A percentile compares a stretch with the other conserved stretches of the same genome.
Conservation (phyloP, 2,797 vertebrate genomes). For the Aulostomus chinensis region DNA sequence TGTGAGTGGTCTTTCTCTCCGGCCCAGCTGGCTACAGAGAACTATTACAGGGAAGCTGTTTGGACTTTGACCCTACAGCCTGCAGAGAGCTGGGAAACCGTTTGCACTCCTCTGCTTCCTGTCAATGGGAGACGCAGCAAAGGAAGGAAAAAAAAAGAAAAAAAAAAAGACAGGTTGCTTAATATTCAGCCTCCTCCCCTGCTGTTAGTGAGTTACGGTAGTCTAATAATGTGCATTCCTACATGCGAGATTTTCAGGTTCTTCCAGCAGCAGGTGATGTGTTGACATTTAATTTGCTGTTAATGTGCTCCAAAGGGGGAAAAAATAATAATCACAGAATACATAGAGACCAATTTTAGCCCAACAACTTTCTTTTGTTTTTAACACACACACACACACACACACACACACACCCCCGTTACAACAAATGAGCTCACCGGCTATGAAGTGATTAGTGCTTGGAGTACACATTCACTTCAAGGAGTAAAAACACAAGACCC, state of each 20-base stretch:
- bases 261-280: conserved; percentile 40
- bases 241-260: conserved; percentile 20
- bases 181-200: conserved; percentile 35
- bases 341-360: too few relatives aligned
- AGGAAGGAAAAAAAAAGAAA: too few relatives aligned
- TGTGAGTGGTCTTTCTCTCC: conserved; percentile 30
- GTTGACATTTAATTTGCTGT: conserved; percentile 30
- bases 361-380: too few relatives aligned
- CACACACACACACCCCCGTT: conserved; percentile 18
- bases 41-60: conserved; percentile 58
- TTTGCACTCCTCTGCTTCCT: conserved; percentile 38
- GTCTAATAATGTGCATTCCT: conserved; percentile 50
- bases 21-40: conserved; percentile 46
- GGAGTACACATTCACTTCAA: conserved; percentile 37
- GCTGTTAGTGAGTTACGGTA: conserved; percentile 35
- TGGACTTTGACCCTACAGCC: conserved; percentile 64
- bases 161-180: conserved; percentile 33
- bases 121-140: conserved; percentile 33
- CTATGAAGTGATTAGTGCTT: conserved; percentile 48
- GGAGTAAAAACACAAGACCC: too few relatives aligned
- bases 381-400: too few relatives aligned
- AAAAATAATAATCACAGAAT: too few relatives aligned
- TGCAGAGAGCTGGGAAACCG: conserved; percentile 46
- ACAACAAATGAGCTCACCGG: conserved; percentile 58
- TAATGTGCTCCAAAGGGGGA: too few relatives aligned